These are phyloP conservation scores for Alectoris magna DNA, from an alignment of 2,797 vertebrate genomes.

Conservation along the genomic window DNA sequence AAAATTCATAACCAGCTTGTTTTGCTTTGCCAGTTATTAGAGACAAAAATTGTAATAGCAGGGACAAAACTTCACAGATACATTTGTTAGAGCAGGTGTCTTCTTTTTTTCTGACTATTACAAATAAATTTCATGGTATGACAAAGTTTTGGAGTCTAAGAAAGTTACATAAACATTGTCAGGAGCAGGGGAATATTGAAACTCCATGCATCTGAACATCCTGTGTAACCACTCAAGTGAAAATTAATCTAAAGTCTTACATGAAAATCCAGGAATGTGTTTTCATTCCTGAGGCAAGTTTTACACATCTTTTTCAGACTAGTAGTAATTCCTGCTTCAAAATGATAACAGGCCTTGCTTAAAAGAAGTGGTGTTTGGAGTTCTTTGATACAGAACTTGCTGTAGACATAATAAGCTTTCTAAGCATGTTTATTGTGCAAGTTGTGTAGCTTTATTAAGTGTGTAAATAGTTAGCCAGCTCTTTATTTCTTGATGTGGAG, in stretches of 20 bases:
- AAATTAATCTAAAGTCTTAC: background rate
- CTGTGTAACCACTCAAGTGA: background rate
- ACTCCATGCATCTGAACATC: background rate
- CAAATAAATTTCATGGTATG: background rate
- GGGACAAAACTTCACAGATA: background rate
- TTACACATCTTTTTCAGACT: background rate
- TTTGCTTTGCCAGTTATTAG: background rate
- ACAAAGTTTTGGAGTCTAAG: background rate
- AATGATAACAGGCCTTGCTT: background rate
- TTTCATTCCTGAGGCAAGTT: background rate
- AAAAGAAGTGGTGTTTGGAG: background rate
- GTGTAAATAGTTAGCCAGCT: background rate
- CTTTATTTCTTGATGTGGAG: background rate
- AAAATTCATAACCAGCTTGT: background rate
- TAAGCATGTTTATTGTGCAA: background rate
- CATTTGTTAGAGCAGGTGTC: background rate
- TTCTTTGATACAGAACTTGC: background rate
- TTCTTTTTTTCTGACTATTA: background rate
- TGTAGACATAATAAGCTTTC: background rate
- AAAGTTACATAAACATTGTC: background rate
- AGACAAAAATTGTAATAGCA: background rate
- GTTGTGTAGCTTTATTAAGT: background rate
- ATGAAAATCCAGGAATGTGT: background rate
- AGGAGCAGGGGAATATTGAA: background rate
- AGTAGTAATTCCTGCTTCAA: background rate